Evolutionary conservation across 2,888 invertebrate species (phyloP).

Genomic region (Polyploca ridens): DNA sequence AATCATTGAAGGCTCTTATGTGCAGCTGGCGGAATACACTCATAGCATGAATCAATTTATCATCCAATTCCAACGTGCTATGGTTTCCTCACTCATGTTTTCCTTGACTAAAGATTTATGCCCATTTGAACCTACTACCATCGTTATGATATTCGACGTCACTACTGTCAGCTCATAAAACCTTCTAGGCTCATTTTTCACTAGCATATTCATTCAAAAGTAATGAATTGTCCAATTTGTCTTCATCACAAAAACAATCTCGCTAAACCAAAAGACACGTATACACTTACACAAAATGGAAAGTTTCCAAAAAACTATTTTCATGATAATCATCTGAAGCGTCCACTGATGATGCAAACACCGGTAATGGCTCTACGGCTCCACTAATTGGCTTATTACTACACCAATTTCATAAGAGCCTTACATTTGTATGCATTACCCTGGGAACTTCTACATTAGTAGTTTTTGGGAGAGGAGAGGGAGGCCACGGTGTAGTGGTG

Average conservation of each 20-base stretch:
- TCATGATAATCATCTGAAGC: constrained; percentile 28
- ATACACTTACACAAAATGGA: constrained; percentile 19
- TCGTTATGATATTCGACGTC: too few species aligned
- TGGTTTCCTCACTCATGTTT: too few species aligned
- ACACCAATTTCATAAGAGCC: constrained; percentile 6
- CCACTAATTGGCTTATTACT: constrained; percentile 33
- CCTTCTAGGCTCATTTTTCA: neutral
- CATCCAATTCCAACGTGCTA: too few species aligned
- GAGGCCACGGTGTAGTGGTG: constrained; percentile 20
- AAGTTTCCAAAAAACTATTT: constrained; percentile 25
- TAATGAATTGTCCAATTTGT: neutral
- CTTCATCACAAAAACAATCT: neutral
- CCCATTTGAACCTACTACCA: too few species aligned
- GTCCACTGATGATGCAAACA: constrained; percentile 12
- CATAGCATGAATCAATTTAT: too few species aligned
- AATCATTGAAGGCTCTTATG: too few species aligned
- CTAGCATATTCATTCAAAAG: neutral
- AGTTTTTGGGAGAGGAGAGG: constrained; percentile 6
- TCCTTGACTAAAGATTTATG: too few species aligned
- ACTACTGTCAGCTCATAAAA: neutral
- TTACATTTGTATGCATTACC: neutral
- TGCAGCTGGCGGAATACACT: too few species aligned
- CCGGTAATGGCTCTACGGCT: constrained; percentile 29
- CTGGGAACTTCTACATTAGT: too few species aligned
- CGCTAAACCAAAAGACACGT: neutral